These are phyloP conservation scores for Hypocryptadius cinnamomeus DNA, from an alignment of 2,113 vertebrate genomes.

Conservation along the genomic window DNA sequence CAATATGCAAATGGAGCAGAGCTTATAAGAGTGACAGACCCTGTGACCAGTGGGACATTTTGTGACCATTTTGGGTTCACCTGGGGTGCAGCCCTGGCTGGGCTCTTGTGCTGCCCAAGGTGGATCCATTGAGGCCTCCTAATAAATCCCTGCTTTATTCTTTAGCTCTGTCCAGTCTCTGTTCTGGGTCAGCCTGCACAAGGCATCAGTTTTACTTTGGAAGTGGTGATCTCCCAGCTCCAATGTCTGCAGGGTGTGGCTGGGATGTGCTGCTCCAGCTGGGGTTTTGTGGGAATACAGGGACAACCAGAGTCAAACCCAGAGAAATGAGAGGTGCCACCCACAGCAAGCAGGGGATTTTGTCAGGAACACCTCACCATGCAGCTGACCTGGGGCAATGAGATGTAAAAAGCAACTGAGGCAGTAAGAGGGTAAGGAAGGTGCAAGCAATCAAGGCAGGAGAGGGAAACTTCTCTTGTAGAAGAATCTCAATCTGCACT, in stretches of 20 bases:
- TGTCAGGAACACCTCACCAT: fast-evolving
- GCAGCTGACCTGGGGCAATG: neutral
- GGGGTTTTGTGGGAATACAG: neutral
- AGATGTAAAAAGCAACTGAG: neutral
- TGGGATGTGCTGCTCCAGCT: fast-evolving
- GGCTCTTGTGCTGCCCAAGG: no score
- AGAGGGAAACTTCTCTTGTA: neutral
- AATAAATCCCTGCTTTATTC: no score
- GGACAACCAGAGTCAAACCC: neutral
- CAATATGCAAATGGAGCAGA: no score
- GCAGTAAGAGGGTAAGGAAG: neutral
- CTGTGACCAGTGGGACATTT: no score
- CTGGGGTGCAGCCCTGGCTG: no score
- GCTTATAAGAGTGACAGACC: no score
- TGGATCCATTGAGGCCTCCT: no score
- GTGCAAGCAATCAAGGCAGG: neutral
- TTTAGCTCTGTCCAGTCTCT: no score
- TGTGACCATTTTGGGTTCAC: no score
- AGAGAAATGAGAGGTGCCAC: no score
- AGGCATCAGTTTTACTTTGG: neutral
- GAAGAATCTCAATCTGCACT: neutral
- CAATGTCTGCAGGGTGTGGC: neutral
- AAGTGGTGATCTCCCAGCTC: neutral
- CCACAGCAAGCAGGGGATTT: neutral
- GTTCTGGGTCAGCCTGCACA: no score